Evolutionary conservation across 2,113 vertebrate genomes (phyloP).

Genomic region (Indicator indicator): DNA sequence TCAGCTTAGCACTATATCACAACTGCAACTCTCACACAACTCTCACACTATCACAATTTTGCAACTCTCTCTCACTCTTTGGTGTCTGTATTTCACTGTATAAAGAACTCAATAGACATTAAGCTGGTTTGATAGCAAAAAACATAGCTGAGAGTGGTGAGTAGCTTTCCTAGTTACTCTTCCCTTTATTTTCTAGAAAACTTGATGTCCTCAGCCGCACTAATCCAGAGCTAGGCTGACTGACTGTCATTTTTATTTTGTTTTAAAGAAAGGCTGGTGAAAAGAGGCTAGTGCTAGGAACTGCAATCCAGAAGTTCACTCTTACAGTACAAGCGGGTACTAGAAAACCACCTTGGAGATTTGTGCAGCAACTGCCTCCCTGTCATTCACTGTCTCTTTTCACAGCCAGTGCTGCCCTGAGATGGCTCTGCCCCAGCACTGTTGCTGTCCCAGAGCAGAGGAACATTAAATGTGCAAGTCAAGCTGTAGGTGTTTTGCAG

Average conservation of each 20-base stretch:
- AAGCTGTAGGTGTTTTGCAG: not conserved
- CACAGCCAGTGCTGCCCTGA: not conserved
- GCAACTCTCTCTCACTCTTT: not conserved
- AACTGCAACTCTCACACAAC: no score
- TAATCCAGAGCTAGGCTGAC: not conserved
- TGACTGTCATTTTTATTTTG: constrained; percentile 2
- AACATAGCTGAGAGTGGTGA: not conserved
- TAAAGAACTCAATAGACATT: not conserved
- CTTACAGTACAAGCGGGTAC: not conserved
- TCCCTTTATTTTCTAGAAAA: not conserved
- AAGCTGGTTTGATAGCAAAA: not conserved
- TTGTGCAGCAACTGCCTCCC: not conserved
- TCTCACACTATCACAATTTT: no score
- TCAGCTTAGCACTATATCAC: not conserved
- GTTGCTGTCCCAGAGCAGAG: not conserved
- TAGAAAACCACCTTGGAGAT: not conserved
- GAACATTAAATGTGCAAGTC: not conserved
- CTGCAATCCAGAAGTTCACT: not conserved
- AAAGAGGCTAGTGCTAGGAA: not conserved
- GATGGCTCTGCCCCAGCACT: not conserved
- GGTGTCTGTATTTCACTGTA: not conserved
- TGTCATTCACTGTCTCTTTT: not conserved
- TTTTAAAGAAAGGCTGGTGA: not conserved
- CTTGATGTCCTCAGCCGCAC: not conserved
- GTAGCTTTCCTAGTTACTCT: not conserved